Evolutionary conservation across 1,140 invertebrate species (phyloP), one percentile per base, ranked within the genome.

Genomic region (Halesus radiatus): DNA sequence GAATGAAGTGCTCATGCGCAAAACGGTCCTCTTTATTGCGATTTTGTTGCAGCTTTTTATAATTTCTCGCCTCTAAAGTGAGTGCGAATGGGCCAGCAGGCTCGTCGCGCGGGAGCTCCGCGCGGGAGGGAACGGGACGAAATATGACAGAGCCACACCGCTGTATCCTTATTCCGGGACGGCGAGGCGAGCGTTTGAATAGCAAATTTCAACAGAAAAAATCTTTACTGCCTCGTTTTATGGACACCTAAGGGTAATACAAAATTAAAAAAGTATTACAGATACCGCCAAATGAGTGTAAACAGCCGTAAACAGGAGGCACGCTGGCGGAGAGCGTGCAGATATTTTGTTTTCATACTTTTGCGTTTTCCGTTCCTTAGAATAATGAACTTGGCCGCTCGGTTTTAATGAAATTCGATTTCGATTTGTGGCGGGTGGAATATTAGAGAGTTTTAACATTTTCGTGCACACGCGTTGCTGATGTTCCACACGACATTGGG

Each of bases 1-100:
- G 88, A 90, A 90, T 89, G 88, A 88, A 89, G 88, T 86, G 89
- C 88, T 87, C 89, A 90, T 90, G 89, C 89, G 89, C 89, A 87
- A 83, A 85, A 85, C 84, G 86, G 80, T 79, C 84, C 87, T 88
- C 86, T 89, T 87, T 89, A 90, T 89, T 84, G 86, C 86, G 86
- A 89, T 87, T 88, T 88, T 87, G 85, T 83, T 83, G 78, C 82
- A 83, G 82, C 82, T 83, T 83, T 83, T 80, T 81, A 81, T 83
- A 83, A 83, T 83, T 80, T 83, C 81, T 53, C 62, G 56, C 45
- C 62, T 50, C 73, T 70, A 56, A 77, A 80, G 53, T 80, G 78
- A 54, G 79, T 80, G 79, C 74, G 79, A 80, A 77, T 73, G 56
- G 73, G 64, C 45, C 70, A 26, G 74, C 81, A 70, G 20, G 76